These are phyloP conservation scores for Lysandra coridon DNA, from an alignment of 2,888 invertebrate species.

Conservation along the genomic window DNA sequence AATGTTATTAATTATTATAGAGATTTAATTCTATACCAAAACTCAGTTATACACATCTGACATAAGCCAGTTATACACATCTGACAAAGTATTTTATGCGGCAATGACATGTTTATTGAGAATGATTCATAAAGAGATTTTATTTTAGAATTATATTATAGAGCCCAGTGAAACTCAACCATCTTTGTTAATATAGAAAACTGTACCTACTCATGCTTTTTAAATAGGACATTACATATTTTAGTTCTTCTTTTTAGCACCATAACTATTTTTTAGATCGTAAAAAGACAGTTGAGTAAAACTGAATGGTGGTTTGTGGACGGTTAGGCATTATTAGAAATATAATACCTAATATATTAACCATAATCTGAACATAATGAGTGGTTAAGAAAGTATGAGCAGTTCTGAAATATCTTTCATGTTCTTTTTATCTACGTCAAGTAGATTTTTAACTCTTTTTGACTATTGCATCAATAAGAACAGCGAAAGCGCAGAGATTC, in stretches of 20 bases:
- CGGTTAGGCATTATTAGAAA: not conserved
- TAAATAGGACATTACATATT: not conserved
- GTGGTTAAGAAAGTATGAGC: not conserved
- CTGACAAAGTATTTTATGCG: not conserved
- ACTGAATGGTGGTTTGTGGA: not conserved
- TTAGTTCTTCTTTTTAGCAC: not conserved
- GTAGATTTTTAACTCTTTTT: not conserved
- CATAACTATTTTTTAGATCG: not conserved
- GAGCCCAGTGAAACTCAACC: too few species aligned
- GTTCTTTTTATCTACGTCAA: not conserved
- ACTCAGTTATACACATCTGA: constrained; percentile 32
- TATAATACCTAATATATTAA: not conserved
- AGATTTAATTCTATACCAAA: not conserved
- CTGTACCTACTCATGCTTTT: not conserved
- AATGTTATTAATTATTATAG: too few species aligned
- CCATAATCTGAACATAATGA: not conserved
- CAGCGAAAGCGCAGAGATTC: not conserved
- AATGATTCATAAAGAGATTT: too few species aligned
- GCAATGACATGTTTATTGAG: not conserved
- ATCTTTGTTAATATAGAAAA: not conserved
- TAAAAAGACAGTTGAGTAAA: not conserved
- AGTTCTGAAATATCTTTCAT: not conserved
- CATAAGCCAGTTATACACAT: constrained; percentile 30
- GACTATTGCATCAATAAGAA: not conserved
- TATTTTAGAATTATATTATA: not conserved